Base-by-base conservation (phyloP, 2,113 vertebrate species). In the Psilopogon haemacephalus region DNA sequence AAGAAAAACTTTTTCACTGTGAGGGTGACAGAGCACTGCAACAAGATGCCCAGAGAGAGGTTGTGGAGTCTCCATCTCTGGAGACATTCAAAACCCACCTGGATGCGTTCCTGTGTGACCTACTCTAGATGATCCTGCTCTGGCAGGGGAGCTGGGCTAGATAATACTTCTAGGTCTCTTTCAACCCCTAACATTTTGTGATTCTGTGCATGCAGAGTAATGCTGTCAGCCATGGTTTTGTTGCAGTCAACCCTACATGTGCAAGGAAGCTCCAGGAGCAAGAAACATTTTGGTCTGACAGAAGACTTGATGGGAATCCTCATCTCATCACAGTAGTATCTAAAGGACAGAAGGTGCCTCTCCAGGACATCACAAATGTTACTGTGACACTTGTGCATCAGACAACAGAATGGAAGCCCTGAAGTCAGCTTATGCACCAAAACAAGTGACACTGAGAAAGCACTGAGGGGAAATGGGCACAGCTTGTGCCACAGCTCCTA, bases 171-270 rank as follows among this genome's bases (percentile, higher is more conserved):
- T 21, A 48, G 46, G 46, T 48, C 46, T 5, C 46, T 48, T 48
- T 21, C 46, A 48, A 11, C 46, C 21, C 11, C 21, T 48, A 23
- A 48, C 21, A 48, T 48, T 48, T 21, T 48, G 46, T 48, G 46
- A 48, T 48, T 48, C 46, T 48, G 21, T 48, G 46, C 21, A 48
- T 24, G 30, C 35, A 56, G 35, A n/a, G 60, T 11, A 48, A 58
- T 5, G 64, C 8, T 52, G 32, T 8, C 75, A 71, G 24, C 19
- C 5, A 2, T 3, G 7, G 12, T 42, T 63, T 23, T 30, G 32
- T 2, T 44, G 26, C 3, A 19, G 37, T 18, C 46, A 87, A 30
- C 12, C 11, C 58, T 2, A 4, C 1, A 10, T 12, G 14, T 1
- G 19, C 8, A 6, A 67, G 35, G 64, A 17, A 40, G 67, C 59